phyloP scores from a whole-genome alignment of 2,797 vertebrate genomes.

The Lagodon rhomboides region DNA sequence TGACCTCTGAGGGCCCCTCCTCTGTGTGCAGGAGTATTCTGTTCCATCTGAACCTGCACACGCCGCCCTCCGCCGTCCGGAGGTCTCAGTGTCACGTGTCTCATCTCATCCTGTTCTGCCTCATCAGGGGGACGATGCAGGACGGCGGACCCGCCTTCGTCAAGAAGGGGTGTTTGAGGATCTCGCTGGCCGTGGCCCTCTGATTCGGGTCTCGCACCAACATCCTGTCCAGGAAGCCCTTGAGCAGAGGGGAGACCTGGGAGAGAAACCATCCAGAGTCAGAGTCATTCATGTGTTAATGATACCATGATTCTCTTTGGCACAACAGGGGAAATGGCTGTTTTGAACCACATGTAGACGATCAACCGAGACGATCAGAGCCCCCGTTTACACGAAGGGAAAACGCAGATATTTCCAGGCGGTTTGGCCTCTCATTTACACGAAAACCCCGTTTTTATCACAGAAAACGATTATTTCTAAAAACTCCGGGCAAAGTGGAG shows the following conservation, averaged over 20 bases:
- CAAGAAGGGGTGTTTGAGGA: constrained; percentile 94
- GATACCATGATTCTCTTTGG: background rate
- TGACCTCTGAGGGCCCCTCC: constrained; percentile 9
- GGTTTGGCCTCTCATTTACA: no score
- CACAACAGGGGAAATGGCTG: background rate
- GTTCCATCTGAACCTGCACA: constrained; percentile 44
- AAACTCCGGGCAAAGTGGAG: no score
- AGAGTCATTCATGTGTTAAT: background rate
- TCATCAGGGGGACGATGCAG: constrained; percentile 96
- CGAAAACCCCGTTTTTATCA: no score
- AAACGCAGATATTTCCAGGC: no score
- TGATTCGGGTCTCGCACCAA: constrained; percentile 92
- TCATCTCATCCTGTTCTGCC: constrained; percentile 95
- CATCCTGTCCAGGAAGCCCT: constrained; percentile 94
- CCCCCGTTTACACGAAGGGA: no score
- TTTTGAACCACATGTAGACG: background rate
- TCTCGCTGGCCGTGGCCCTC: constrained; percentile 90
- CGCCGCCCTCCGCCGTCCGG: constrained; percentile 26
- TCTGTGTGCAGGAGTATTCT: constrained; percentile 64
- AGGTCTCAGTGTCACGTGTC: constrained; percentile 15
- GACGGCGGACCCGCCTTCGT: constrained; percentile 91
- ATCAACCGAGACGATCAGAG: no score
- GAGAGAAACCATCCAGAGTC: background rate
- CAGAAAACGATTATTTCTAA: no score
- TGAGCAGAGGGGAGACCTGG: constrained; percentile 93